A percentile compares a stretch with the other conserved stretches of the same genome.
Conservation (phyloP, 23 tunicate species). For the Styela plicata region DNA sequence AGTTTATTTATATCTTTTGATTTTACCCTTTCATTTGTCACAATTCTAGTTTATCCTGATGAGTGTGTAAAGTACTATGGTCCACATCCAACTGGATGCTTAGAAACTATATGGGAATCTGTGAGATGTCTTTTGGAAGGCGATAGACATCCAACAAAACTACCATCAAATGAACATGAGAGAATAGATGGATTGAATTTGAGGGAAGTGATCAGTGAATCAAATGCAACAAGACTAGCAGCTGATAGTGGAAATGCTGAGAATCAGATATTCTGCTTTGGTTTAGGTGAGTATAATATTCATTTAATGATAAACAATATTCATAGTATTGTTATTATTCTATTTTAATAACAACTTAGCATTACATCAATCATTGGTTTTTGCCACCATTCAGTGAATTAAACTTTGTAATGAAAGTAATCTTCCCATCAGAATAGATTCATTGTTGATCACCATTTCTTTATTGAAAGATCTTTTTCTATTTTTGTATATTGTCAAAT, state of each 20-base stretch:
- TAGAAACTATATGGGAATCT: slow-evolving; percentile 31
- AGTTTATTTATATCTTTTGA: not conserved
- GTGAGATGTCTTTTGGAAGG: slow-evolving; percentile 24
- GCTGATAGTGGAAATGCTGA: slow-evolving; percentile 26
- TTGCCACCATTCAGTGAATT: too few species aligned
- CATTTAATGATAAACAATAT: too few species aligned
- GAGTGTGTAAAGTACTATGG: slow-evolving; percentile 26
- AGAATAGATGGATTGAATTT: not conserved
- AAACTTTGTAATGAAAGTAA: too few species aligned
- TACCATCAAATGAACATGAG: not conserved
- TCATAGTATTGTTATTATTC: too few species aligned
- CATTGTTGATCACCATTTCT: too few species aligned
- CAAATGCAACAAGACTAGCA: not conserved
- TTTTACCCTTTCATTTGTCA: too few species aligned
- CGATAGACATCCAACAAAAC: slow-evolving; percentile 13
- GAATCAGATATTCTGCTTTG: slow-evolving; percentile 30
- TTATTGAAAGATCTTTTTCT: too few species aligned
- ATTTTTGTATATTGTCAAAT: too few species aligned
- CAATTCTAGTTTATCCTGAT: slow-evolving; percentile 5
- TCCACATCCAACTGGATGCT: slow-evolving; percentile 16
- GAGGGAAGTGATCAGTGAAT: not conserved
- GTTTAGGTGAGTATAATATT: too few species aligned
- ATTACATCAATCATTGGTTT: too few species aligned
- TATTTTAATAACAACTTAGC: too few species aligned
- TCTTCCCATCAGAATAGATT: too few species aligned